Percentiles rank a stretch among this genome's conserved stretches.
Evolutionary conservation across 2,797 vertebrate species (phyloP).

Genomic region (Oryzias dopingdopingensis): DNA sequence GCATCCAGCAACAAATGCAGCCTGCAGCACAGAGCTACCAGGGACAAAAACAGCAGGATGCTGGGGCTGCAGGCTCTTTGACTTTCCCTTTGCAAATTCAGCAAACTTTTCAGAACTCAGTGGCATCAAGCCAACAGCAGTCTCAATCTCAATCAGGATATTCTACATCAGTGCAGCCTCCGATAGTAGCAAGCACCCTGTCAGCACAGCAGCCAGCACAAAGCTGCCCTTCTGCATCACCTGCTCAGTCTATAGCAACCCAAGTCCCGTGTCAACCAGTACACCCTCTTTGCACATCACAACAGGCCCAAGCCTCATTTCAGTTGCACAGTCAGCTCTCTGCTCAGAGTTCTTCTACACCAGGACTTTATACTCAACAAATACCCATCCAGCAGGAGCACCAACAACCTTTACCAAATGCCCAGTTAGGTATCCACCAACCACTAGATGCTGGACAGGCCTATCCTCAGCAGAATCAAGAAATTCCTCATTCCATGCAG

Average conservation of each 20-base stretch:
- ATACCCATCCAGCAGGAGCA: conserved; percentile 56
- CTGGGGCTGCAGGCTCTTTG: conserved; percentile 28
- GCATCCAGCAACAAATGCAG: conserved; percentile 65
- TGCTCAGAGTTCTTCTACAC: conserved; percentile 50
- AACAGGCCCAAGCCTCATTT: conserved; percentile 43
- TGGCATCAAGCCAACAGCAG: conserved; percentile 40
- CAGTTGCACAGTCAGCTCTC: conserved; percentile 50
- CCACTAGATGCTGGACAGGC: conserved; percentile 44
- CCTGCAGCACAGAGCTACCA: conserved; percentile 57
- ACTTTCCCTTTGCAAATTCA: conserved; percentile 46
- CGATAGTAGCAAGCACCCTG: conserved; percentile 25
- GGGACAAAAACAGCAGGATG: conserved; percentile 44
- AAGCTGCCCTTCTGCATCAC: conserved; percentile 43
- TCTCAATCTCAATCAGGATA: conserved; percentile 43
- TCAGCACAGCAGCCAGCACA: conserved; percentile 53
- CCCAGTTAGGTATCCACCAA: conserved; percentile 39
- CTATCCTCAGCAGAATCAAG: conserved; percentile 46
- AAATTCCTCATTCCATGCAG: conserved; percentile 36
- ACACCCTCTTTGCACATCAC: conserved; percentile 47
- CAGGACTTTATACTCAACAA: conserved; percentile 65
- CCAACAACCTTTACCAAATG: conserved; percentile 43
- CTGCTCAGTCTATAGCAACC: conserved; percentile 52
- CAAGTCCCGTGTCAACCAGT: conserved; percentile 46
- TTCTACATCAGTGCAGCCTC: conserved; percentile 41
- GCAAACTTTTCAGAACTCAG: conserved; percentile 45